phyloP scores from a whole-genome alignment of 2,113 vertebrate genomes.

The Sphyrna mokarran region DNA sequence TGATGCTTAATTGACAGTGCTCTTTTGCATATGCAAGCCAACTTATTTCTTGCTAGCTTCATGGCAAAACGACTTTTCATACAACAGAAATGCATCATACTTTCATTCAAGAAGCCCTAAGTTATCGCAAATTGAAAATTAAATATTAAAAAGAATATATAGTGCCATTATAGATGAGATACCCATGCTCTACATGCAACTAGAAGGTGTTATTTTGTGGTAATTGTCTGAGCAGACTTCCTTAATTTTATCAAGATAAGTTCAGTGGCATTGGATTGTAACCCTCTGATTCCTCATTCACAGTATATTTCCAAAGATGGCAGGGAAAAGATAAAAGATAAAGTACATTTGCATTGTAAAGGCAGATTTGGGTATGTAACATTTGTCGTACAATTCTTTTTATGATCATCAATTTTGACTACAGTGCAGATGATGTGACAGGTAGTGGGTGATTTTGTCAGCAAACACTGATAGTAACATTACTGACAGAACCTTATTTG shows the following conservation, averaged over 20 bases:
- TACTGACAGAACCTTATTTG: not conserved
- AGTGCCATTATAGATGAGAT: not conserved
- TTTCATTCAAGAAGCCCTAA: not conserved
- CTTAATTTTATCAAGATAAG: not conserved
- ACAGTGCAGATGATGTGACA: constrained; percentile 12
- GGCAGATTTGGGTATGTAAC: not conserved
- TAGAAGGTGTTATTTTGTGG: not conserved
- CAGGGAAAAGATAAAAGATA: not conserved
- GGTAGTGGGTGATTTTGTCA: constrained; percentile 9
- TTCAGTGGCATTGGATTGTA: not conserved
- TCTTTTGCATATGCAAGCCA: not conserved
- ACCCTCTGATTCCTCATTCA: not conserved
- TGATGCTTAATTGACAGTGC: not conserved
- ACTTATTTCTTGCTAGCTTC: not conserved
- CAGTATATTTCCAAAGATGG: not conserved
- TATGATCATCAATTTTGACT: constrained; percentile 16
- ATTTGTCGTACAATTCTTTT: not conserved
- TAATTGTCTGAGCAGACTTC: not conserved
- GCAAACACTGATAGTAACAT: not conserved
- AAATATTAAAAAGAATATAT: not conserved
- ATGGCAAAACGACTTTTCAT: not conserved
- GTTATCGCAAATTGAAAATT: not conserved
- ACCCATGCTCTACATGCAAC: not conserved
- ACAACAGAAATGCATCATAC: not conserved
- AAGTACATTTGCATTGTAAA: not conserved